Percentiles rank a stretch among this genome's conserved stretches.
Evolutionary conservation across 2,888 invertebrate genomes (phyloP).

Genomic region (Epinotia brunnichana): DNA sequence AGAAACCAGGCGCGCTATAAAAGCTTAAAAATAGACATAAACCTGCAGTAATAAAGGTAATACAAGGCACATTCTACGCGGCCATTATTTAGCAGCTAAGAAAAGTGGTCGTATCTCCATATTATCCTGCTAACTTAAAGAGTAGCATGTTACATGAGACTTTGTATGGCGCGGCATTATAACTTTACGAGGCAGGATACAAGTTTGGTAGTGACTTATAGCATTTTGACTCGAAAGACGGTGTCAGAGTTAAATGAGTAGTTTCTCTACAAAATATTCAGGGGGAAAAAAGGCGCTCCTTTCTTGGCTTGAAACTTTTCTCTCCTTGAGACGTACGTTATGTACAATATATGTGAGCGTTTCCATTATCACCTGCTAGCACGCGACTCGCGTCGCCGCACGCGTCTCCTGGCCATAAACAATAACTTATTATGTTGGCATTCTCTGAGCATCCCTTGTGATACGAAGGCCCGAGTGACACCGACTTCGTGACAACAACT

Average conservation of each 20-base stretch:
- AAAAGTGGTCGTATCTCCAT: background rate
- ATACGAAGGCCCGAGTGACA: no score
- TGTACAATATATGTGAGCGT: no score
- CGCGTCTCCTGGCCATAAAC: no score
- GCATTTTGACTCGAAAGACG: background rate
- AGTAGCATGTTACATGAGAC: background rate
- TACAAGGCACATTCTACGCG: background rate
- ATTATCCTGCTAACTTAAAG: background rate
- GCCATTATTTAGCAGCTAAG: background rate
- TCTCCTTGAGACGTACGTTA: no score
- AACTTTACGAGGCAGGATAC: background rate
- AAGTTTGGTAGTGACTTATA: background rate
- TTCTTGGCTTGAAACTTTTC: no score
- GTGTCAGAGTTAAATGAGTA: background rate
- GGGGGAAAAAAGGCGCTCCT: background rate
- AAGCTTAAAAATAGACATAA: constrained; percentile 12
- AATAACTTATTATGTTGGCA: no score
- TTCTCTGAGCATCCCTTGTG: no score
- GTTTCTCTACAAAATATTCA: background rate
- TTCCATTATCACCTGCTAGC: no score
- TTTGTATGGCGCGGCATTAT: background rate
- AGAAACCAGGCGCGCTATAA: background rate
- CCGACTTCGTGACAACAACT: no score
- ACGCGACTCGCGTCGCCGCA: no score
- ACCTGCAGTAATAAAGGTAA: constrained; percentile 16